Base-by-base conservation (phyloP, 2,113 vertebrate species). In the Cacatua alba region DNA sequence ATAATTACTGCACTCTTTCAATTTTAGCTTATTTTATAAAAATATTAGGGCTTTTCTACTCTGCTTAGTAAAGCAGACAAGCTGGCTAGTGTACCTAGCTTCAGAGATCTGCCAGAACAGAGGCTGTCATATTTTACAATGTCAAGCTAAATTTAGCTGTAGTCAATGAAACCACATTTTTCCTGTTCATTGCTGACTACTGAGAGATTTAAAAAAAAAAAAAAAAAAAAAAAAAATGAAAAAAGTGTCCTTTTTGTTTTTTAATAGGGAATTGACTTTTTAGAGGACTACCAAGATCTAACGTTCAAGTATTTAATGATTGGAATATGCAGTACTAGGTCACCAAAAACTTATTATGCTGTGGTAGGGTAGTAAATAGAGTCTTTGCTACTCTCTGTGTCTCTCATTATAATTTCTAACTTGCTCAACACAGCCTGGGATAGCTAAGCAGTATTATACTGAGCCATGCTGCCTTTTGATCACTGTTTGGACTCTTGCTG, bases 401-500 rank as follows among this genome's bases (percentile, higher is more conserved):
- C 35, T 82, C 51, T 44, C 39, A 67, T 91, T 83, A 78, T 49
- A 5, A 2, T 91, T 93, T 91, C 68, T 79, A 44, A 65, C 43
- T 31, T 55, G 33, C 64, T 65, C 53, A 59, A 43, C 44, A 21
- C 18, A 76, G 43, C n/a, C 68, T 91, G 39, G 49, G 78, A 64
- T 29, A 51, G 24, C 85, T 82, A 60, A 92, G 59, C 46, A 78
- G 39, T 35, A 17, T n/a, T 68, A 57, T 17, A 48, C 24, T 37
- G 57, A 86, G 48, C 71, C 65, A 57, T 0, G 2, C 20, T 79
- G 46, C 59, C 48, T 90, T 96, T 80, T 91, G 70, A 90, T 91
- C 79, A 85, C 48, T 90, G 17, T 80, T 88, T 90, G 82, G 63
- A 53, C 48, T 96, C 90, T 75, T 53, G 28, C 65, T 86, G 83